phyloP scores from a whole-genome alignment of 2,888 invertebrate species.

The Andrena marginata region DNA sequence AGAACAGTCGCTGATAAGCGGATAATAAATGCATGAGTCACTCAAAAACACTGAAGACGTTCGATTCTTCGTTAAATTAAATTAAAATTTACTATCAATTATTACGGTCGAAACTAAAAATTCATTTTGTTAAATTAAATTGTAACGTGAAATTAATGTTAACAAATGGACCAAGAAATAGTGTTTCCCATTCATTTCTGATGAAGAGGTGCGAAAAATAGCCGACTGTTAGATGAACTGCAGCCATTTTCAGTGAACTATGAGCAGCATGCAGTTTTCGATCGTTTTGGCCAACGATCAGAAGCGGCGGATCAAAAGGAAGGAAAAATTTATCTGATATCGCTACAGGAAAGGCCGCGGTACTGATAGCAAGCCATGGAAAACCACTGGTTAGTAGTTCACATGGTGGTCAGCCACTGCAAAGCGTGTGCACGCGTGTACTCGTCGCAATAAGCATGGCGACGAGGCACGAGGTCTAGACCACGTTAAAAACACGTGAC shows the following conservation, averaged over 20 bases:
- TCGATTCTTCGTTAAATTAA: background rate
- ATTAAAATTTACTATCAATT: no score
- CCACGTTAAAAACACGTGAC: conserved; percentile 44
- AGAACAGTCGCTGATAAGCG: background rate
- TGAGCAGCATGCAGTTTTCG: background rate
- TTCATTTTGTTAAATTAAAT: background rate
- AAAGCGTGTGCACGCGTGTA: conserved; percentile 40
- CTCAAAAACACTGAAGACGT: background rate
- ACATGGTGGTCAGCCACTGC: conserved; percentile 41
- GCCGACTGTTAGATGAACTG: background rate
- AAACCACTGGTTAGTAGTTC: conserved; percentile 46
- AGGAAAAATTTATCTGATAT: background rate
- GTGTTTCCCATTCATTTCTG: no score
- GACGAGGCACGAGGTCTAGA: background rate
- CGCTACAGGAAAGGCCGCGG: conserved; percentile 4
- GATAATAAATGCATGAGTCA: background rate
- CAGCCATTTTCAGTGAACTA: background rate
- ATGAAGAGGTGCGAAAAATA: no score
- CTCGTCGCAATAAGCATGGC: conserved; percentile 44
- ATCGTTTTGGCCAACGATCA: background rate
- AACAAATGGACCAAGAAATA: background rate
- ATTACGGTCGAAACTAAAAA: no score
- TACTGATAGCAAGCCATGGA: conserved; percentile 20
- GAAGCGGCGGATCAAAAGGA: no score
- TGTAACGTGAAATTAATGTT: background rate